Evolutionary conservation across 2,113 vertebrate species (phyloP), one percentile per base, ranked within the genome.

Genomic region (Proteles cristata): DNA sequence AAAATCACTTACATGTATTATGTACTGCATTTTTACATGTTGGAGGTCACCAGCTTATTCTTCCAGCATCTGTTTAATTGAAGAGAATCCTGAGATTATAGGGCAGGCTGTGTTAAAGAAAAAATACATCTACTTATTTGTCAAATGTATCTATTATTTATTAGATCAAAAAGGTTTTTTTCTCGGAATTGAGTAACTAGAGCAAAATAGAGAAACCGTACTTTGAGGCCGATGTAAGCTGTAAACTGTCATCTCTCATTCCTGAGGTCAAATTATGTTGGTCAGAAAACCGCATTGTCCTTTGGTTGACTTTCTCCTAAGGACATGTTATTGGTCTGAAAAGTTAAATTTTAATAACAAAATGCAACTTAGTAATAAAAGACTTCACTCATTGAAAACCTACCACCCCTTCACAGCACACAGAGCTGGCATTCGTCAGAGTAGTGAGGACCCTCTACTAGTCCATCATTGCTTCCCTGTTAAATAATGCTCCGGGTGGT

Each of bases 11-110:
- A 5, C 17, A 19, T 80, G 26, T 96, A 69, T 79, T 63, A 9
- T 16, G 25, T 66, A 25, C 21, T 61, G 31, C 48, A 4, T 76
- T 88, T 66, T 94, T 85, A 31, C 71, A 53, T n/a, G 66, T 66
- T 2, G 8, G 35, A 92, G 82, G 25, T 93, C 35, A 69, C 39
- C 65, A n/a, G 48, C n/a, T 45, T 68, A 23, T 68, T 94, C 35
- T 85, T 82, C 33, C 58, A 82, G 71, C 33, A 39, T 96, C 93
- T 93, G 58, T 85, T 94, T 96, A 68, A 71, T 90, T 88, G 45
- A 88, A 89, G 31, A 92, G 85, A 81, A 68, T 74, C 25, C 35
- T n/a, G 82, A 94, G 23, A 48, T 65, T 21, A 7, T 50, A 79
- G 48, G 50, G 53, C n/a, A 92, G 19, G 16, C 77, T 69, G 16